These are phyloP conservation scores for Sinocyclocheilus rhinocerous DNA, from an alignment of 2,113 vertebrate species.

Conservation along the genomic window DNA sequence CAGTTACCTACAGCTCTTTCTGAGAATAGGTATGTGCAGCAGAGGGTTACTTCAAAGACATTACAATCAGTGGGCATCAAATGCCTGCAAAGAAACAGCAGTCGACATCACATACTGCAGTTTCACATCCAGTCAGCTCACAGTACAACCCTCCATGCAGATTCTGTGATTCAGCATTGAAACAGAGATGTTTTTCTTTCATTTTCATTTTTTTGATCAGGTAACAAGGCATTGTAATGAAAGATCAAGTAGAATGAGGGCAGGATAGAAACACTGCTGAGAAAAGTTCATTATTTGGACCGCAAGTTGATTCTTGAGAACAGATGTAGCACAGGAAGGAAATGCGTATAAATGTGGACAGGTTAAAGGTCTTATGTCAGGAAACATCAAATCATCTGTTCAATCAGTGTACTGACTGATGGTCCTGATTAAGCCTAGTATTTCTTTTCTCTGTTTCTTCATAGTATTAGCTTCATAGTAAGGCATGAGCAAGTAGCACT, in stretches of 20 bases:
- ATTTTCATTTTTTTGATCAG: slow-evolving; percentile 11
- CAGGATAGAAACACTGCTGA: neutral
- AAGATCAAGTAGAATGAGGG: slow-evolving; percentile 17
- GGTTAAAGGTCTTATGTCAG: slow-evolving; percentile 34
- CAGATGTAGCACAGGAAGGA: slow-evolving; percentile 12
- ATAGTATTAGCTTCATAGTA: neutral
- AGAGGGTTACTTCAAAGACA: slow-evolving; percentile 15
- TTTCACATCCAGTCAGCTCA: neutral
- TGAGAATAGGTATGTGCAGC: slow-evolving; percentile 9
- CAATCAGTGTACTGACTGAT: slow-evolving; percentile 8
- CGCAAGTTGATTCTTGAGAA: slow-evolving; percentile 30
- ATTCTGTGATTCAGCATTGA: slow-evolving; percentile 22
- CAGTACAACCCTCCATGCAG: slow-evolving; percentile 3
- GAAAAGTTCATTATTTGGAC: slow-evolving; percentile 40
- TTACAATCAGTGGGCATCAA: slow-evolving; percentile 38
- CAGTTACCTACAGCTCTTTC: slow-evolving; percentile 25
- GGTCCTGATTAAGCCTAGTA: neutral
- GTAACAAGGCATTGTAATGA: slow-evolving; percentile 9
- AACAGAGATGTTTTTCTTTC: neutral
- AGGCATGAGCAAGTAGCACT: neutral
- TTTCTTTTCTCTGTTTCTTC: neutral
- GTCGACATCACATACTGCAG: slow-evolving; percentile 12
- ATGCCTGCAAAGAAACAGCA: slow-evolving; percentile 8
- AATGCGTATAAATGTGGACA: slow-evolving; percentile 32
- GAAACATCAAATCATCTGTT: slow-evolving; percentile 36